Evolutionary conservation across 2,888 invertebrate genomes (phyloP), one percentile per base, ranked within the genome.

Genomic region (Eurytoma californica): DNA sequence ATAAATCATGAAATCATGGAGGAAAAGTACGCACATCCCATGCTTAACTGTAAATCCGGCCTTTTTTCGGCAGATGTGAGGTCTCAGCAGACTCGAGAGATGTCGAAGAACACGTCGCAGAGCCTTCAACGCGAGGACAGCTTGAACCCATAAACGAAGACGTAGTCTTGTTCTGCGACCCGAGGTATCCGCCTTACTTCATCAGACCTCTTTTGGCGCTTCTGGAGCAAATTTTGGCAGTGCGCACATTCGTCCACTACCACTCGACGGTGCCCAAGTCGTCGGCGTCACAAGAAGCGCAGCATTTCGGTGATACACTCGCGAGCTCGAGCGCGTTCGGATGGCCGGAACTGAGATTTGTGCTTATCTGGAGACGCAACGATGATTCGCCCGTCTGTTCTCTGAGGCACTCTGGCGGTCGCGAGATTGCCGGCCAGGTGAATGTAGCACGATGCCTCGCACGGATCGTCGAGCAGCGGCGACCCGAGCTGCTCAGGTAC

Each of bases 401-500:
- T 16, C 16, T 81, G 14, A 72, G 60, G 12, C 53, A 20, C 4
- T 51, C 75, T 3, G 16, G 4, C 18, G 70, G 75, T 58, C 82
- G 78, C 3, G 83, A 86, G 53, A 86, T 91, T 66, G 73, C 78
- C 2, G 91, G 91, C 0, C 85, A 88, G 81, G 84, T 88, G 3
- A 91, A 91, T 68, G 85, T 90, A 70, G 88, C 86, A 20, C 85
- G 91, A 12, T 90, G 88, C 76, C 81, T 91, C 0, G 88, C 88
- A 84, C 88, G 91, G 12, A 60, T 89, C 9, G 83, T 90, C 3
- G 89, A 90, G 78, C 79, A 81, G 7, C 83, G 28, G 20, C 80
- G 83, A 53, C 83, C 85, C 0, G 77, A 84, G n/a, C 30, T 87
- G 20, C 80, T 89, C 49, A 85, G 82, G 16, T 90, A 90, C 68